A percentile compares a stretch with the other conserved stretches of the same genome.
Evolutionary conservation across 2,888 invertebrate genomes (phyloP).

Genomic region (Dryobota labecula): DNA sequence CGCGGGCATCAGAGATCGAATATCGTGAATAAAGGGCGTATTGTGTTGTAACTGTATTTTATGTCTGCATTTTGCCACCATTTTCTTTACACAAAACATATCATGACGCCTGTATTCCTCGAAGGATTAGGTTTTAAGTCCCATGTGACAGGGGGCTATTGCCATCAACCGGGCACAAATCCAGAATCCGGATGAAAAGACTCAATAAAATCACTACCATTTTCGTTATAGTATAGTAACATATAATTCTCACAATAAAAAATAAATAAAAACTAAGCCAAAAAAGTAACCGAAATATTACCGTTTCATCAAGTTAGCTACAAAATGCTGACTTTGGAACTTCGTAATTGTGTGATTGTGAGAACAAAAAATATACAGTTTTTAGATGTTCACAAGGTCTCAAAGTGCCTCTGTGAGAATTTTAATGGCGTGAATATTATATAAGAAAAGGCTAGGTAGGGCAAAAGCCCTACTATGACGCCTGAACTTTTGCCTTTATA

Average conservation of each 20-base stretch:
- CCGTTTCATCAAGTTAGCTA: conserved; percentile 17
- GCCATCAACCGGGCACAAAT: not conserved
- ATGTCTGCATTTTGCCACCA: not conserved
- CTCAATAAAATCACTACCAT: not conserved
- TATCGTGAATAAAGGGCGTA: not conserved
- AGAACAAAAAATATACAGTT: conserved; percentile 42
- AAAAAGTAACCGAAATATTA: not conserved
- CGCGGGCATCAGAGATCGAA: conserved; percentile 31
- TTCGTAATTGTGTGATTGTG: conserved; percentile 30
- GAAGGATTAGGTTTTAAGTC: not conserved
- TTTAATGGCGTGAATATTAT: conserved; percentile 53
- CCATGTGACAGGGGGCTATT: not conserved
- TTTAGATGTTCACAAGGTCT: conserved; percentile 48
- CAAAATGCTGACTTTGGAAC: conserved; percentile 40
- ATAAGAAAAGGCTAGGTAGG: conserved; percentile 23
- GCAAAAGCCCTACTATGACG: not conserved
- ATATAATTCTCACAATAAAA: not conserved
- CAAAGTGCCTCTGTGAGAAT: conserved; percentile 45
- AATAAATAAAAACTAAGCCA: not conserved
- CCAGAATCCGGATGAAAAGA: not conserved
- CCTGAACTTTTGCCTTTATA: conserved; percentile 2
- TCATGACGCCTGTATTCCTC: not conserved
- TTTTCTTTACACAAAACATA: not conserved
- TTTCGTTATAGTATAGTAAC: not conserved
- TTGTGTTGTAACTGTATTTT: not conserved